Evolutionary conservation across 2,888 invertebrate genomes (phyloP), one percentile per base, ranked within the genome.

Genomic region (Volucella bombylans): DNA sequence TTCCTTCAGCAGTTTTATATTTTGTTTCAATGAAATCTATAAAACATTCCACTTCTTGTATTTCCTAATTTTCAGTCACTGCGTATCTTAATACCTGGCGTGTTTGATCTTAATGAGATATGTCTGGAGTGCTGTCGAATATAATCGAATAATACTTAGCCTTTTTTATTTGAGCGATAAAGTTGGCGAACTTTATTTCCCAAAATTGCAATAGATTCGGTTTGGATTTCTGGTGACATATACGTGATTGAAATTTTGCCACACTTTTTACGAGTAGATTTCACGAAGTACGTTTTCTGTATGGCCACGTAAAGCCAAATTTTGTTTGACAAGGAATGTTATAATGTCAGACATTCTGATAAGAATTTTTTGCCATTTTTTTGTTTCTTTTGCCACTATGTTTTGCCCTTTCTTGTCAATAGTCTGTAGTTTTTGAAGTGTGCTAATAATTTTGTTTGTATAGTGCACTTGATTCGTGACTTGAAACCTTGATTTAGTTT

Each of bases 11-110:
- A 72, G 72, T 72, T 72, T 72, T 62, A 62, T 72, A 31, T 61
- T 72, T 62, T 64, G 61, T 72, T 72, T 72, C 72, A 61, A 64
- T 72, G 47, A 72, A 72, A 72, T 72, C 62, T 62, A 72, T 72
- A 62, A 72, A 72, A 64, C 62, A 72, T 72, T 72, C 62, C 49
- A 72, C 72, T 61, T 23, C 61, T 41, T 64, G 14, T 47, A 62
- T 62, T 43, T 72, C 59, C 10, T 59, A 14, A 2, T 18, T 18
- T 18, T 18, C 18, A 18, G 2, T 18, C 18, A 18, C 18, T 18
- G 2, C 18, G 18, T 18, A 18, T 18, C 18, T 18, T 18, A 18
- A 18, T 18, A 18, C 18, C 18, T 18, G 18, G 18, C 18, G 1
- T 18, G 18, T 18, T 18, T 18, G 18, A 18, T 18, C 1, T 18